phyloP scores from a whole-genome alignment of 2,888 invertebrate species.

The Machimus atricapillus region DNA sequence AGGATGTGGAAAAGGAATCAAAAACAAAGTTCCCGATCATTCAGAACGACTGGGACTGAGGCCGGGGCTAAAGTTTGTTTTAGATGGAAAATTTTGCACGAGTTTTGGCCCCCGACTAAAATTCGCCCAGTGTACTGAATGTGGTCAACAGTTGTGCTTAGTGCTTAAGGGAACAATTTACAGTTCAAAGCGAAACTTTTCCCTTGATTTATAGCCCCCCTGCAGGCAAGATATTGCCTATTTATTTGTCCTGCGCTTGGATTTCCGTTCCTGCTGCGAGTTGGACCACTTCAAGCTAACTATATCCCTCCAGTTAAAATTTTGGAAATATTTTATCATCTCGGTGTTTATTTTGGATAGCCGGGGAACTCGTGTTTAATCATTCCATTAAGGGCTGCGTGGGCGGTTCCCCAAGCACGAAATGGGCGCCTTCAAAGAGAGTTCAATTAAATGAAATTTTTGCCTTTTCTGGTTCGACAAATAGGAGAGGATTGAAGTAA shows the following conservation, averaged over 20 bases:
- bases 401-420: neutral
- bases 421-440: neutral
- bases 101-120: neutral
- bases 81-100: neutral
- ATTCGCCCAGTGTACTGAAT: neutral
- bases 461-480: neutral
- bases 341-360: neutral
- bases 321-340: neutral
- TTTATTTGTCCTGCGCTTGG: neutral
- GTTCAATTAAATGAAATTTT: neutral
- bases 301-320: neutral
- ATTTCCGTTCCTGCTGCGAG: neutral
- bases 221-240: neutral
- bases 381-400: neutral
- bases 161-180: neutral
- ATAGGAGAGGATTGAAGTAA: neutral
- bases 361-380: neutral
- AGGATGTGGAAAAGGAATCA: neutral
- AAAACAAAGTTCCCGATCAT: conserved; percentile 32
- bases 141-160: conserved; percentile 34
- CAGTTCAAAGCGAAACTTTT: conserved; percentile 24
- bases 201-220: neutral
- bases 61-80: neutral
- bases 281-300: neutral
- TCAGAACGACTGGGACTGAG: neutral